A percentile compares a stretch with the other conserved stretches of the same genome.
phyloP scores from a whole-genome alignment of 2,797 vertebrate genomes.

The Ambastaia sidthimunki region DNA sequence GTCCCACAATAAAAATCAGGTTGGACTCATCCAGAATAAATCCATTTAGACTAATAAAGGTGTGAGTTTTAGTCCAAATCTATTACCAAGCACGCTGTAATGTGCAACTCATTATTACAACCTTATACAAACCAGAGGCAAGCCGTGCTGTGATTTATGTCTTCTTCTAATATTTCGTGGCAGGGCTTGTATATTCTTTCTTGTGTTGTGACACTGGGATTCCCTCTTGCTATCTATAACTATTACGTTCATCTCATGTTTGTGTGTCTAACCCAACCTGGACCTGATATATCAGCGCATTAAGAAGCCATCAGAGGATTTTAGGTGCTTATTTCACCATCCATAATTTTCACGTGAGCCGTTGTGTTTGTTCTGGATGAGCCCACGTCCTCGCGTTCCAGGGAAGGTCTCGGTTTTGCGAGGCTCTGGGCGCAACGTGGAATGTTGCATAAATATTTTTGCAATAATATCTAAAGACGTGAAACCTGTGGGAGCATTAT shows the following conservation, averaged over 20 bases:
- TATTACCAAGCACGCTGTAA: conserved; percentile 27
- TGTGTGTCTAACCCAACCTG: conserved; percentile 27
- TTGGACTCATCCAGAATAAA: conserved; percentile 48
- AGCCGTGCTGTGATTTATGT: conserved; percentile 9
- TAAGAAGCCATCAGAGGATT: conserved; percentile 40
- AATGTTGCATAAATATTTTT: conserved; percentile 59
- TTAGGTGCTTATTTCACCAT: conserved; percentile 39
- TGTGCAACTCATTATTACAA: conserved; percentile 37
- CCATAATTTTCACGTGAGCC: conserved; percentile 52
- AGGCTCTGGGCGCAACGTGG: conserved; percentile 49
- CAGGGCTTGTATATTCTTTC: conserved; percentile 40
- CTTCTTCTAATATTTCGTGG: conserved; percentile 17
- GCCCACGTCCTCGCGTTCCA: conserved; percentile 32
- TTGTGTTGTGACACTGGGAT: conserved; percentile 19
- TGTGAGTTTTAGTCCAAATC: conserved; percentile 38
- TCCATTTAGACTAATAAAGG: conserved; percentile 52
- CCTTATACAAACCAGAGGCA: conserved; percentile 27
- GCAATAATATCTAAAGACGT: conserved; percentile 38
- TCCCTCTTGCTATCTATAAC: conserved; percentile 12
- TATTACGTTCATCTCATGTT: conserved; percentile 11
- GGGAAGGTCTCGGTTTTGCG: conserved; percentile 38
- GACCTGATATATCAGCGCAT: conserved; percentile 45
- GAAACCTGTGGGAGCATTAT: conserved; percentile 44
- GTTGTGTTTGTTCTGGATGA: conserved; percentile 55
- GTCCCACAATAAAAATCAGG: conserved; percentile 39